Percentiles rank a stretch among this genome's conserved stretches.
phyloP scores from a whole-genome alignment of 2,797 vertebrate species.

The Onychomys arenicola region DNA sequence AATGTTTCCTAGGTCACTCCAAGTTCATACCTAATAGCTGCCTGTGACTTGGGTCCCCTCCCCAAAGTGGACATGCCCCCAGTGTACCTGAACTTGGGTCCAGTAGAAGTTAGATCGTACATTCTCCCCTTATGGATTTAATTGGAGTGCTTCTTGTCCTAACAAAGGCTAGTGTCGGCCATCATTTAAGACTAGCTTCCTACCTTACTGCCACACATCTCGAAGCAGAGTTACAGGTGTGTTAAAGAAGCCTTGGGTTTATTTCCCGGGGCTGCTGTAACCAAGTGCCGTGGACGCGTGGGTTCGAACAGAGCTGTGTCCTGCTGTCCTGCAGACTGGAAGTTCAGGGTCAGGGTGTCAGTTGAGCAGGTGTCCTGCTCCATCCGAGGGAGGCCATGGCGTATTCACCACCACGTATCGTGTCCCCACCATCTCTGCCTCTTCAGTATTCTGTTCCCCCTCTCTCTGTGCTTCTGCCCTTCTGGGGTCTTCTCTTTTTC shows the following conservation, averaged over 20 bases:
- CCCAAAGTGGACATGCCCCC: accelerated
- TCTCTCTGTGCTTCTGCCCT: not conserved
- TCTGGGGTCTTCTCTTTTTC: accelerated
- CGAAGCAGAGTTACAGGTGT: not conserved
- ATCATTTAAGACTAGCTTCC: not conserved
- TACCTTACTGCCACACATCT: accelerated
- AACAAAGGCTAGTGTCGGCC: not conserved
- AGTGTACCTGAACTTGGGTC: not conserved
- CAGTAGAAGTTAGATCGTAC: not conserved
- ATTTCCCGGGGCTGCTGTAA: accelerated
- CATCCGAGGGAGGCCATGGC: not conserved
- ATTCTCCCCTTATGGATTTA: not conserved
- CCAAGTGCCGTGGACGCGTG: accelerated
- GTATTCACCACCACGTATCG: accelerated
- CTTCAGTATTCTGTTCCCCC: accelerated
- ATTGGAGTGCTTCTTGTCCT: not conserved
- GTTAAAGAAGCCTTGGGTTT: not conserved
- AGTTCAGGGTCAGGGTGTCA: not conserved
- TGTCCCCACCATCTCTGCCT: accelerated
- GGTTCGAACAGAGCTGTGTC: not conserved
- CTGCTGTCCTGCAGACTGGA: not conserved
- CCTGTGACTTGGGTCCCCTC: not conserved
- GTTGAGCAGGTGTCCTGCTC: not conserved
- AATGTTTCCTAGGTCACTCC: not conserved
- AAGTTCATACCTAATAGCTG: not conserved